These are phyloP conservation scores for Syngnathus scovelli DNA, from an alignment of 2,113 vertebrate species.

Conservation along the genomic window DNA sequence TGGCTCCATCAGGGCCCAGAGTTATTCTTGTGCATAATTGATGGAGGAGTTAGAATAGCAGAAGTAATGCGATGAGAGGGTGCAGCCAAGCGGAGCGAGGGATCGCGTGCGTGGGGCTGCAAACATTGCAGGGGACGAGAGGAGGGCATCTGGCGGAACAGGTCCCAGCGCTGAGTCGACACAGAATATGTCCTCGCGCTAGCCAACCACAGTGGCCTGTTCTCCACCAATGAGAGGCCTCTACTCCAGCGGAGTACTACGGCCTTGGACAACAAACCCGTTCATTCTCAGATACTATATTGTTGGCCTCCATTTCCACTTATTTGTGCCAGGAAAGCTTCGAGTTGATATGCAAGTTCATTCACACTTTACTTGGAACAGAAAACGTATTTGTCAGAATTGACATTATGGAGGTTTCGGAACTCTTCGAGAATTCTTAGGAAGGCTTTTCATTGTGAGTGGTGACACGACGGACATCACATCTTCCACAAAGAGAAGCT, in stretches of 20 bases:
- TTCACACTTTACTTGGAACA: constrained; percentile 16
- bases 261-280: constrained; percentile 19
- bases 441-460: constrained; percentile 10
- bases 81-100: constrained; percentile 68
- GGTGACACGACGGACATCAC: constrained; percentile 46
- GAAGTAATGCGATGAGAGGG: constrained; percentile 81
- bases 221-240: constrained; percentile 45
- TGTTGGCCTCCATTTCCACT: not conserved
- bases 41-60: constrained; percentile 79
- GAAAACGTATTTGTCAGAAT: constrained; percentile 8
- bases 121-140: constrained; percentile 74
- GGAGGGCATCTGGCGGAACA: constrained; percentile 73
- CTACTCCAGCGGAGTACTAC: constrained; percentile 50
- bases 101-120: constrained; percentile 74
- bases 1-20: constrained; percentile 58
- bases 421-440: constrained; percentile 7
- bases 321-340: constrained; percentile 6
- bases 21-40: constrained; percentile 82
- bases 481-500: constrained; percentile 59
- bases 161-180: constrained; percentile 61
- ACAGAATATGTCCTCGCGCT: constrained; percentile 45
- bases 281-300: constrained; percentile 4
- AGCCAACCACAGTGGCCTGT: constrained; percentile 49
- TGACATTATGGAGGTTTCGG: not conserved
- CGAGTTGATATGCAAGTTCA: constrained; percentile 1